Percentiles rank a stretch among this genome's conserved stretches.
phyloP scores from a whole-genome alignment of 2,113 vertebrate species.

The Amazona vittata region DNA sequence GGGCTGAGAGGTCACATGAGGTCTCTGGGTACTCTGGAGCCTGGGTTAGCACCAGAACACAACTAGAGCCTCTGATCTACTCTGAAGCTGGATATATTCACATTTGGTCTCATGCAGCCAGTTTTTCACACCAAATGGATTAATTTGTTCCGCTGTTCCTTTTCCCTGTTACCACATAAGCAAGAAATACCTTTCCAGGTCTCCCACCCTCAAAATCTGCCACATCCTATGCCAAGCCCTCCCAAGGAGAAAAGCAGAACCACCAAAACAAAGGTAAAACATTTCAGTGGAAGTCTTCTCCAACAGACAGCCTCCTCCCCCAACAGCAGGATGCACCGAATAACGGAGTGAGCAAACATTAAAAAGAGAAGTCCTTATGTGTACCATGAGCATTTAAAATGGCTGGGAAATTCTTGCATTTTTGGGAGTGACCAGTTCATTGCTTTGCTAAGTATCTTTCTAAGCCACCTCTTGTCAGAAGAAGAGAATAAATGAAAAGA shows the following conservation, averaged over 20 bases:
- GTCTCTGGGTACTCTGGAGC: background rate
- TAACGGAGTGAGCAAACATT: background rate
- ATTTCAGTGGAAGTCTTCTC: background rate
- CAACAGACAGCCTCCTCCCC: background rate
- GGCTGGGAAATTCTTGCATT: conserved; percentile 54
- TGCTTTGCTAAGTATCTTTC: conserved; percentile 74
- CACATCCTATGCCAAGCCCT: background rate
- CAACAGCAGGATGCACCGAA: background rate
- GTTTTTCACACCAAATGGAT: background rate
- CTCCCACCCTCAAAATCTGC: background rate
- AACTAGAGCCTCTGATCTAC: background rate
- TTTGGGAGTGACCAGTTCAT: conserved; percentile 62
- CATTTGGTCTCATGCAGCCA: background rate
- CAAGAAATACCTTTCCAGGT: background rate
- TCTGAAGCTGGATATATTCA: background rate
- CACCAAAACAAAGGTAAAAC: background rate
- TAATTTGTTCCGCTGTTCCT: accelerated
- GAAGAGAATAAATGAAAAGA: conserved; percentile 76
- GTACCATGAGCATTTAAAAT: background rate
- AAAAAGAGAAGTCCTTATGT: background rate
- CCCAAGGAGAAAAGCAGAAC: background rate
- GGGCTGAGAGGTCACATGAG: background rate
- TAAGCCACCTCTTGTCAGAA: conserved; percentile 77
- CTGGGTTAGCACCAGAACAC: background rate
- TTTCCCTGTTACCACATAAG: background rate